phyloP scores from a whole-genome alignment of 2,113 vertebrate genomes.

The Gracilinanus agilis region DNA sequence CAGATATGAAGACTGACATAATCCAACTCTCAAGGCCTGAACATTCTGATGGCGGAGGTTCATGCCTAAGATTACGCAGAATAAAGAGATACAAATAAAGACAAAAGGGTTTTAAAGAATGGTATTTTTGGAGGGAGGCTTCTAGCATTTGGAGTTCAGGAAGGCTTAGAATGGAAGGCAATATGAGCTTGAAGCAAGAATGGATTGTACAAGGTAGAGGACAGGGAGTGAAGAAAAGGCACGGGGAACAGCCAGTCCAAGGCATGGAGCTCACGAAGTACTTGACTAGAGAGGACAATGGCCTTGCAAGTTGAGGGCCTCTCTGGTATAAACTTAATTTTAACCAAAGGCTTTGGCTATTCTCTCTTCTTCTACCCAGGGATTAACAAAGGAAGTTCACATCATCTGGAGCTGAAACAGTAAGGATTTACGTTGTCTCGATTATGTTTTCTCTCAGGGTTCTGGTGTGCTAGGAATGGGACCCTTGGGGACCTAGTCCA shows the following conservation, averaged over 20 bases:
- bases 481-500: neutral
- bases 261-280: neutral
- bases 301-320: neutral
- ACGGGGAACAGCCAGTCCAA: neutral
- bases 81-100: neutral
- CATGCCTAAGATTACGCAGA: neutral
- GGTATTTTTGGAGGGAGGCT: neutral
- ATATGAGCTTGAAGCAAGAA: neutral
- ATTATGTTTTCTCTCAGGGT: neutral
- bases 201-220: no score
- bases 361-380: neutral
- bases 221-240: no score
- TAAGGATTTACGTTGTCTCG: neutral
- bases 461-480: neutral
- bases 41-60: neutral
- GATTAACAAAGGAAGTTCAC: neutral
- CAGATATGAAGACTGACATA: neutral
- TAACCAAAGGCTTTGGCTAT: neutral
- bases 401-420: neutral
- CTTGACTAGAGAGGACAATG: neutral
- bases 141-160: neutral
- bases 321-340: neutral
- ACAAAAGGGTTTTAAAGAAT: neutral
- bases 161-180: neutral
- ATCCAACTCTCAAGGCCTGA: neutral